Percentiles rank a stretch among this genome's conserved stretches.
These are phyloP conservation scores for Nomia melanderi DNA, from an alignment of 1,140 invertebrate genomes.

Conservation along the genomic window DNA sequence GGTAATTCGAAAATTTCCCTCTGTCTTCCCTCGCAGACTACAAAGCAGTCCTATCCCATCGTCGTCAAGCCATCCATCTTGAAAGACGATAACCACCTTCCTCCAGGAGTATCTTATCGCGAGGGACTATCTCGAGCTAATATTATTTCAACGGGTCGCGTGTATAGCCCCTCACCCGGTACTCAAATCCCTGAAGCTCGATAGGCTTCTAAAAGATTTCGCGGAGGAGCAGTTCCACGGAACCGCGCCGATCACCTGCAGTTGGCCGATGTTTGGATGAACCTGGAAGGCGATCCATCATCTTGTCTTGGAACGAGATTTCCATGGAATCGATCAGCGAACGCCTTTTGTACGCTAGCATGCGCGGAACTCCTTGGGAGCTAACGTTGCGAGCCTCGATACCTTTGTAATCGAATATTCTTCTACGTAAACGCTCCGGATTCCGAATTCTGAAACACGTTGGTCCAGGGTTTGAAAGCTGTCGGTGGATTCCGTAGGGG, in stretches of 20 bases:
- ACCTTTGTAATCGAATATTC: background rate
- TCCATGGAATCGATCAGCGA: constrained; percentile 12
- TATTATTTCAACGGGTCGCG: constrained; percentile 57
- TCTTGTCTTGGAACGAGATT: background rate
- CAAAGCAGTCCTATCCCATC: background rate
- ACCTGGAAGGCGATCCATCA: constrained; percentile 20
- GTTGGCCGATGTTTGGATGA: background rate
- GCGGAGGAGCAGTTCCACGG: background rate
- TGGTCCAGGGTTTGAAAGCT: too few relatives aligned
- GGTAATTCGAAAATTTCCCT: too few relatives aligned
- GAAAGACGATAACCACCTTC: constrained; percentile 58
- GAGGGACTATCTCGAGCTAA: constrained; percentile 53
- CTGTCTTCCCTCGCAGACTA: too few relatives aligned
- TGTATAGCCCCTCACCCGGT: constrained; percentile 20
- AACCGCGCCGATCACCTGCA: background rate
- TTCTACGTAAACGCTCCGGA: background rate
- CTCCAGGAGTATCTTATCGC: constrained; percentile 46
- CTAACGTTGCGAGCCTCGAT: too few relatives aligned
- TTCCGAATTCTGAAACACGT: background rate
- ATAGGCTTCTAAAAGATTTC: constrained; percentile 14
- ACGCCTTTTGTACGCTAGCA: background rate
- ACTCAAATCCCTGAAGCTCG: constrained; percentile 13
- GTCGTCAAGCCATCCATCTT: constrained; percentile 55
- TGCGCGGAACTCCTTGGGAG: background rate
- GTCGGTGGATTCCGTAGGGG: too few relatives aligned